Evolutionary conservation across 2,113 vertebrate genomes (phyloP), one percentile per base, ranked within the genome.

Genomic region (Amblyornis subalaris): DNA sequence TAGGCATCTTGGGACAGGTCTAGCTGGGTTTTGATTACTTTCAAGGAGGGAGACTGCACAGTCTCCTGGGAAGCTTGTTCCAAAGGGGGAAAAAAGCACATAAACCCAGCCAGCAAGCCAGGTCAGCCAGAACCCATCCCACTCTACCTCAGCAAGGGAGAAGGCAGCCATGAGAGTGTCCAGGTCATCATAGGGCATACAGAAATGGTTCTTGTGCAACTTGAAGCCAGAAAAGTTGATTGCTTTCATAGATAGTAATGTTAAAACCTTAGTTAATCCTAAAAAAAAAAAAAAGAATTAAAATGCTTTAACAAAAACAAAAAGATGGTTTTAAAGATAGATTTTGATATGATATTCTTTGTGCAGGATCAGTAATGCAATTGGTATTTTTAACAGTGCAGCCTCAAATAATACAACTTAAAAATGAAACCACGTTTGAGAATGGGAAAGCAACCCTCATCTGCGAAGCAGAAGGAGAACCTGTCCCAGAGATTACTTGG

Each of bases 391-490:
- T 97, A 98, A 98, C 98, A 99, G 99, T 99, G 96, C 99, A 99
- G 98, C 99, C 99, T 95, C 99, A 99, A 89, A 99, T 99, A 97
- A 99, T 98, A 95, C 98, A 98, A 96, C 98, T 99, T 96, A 98
- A 98, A 94, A 99, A 99, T 94, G 98, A 99, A 97, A 99, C 99
- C 5, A 98, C 99, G 0, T 98, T 98, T 91, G 99, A 99, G 97
- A 98, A 99, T 95, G 99, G 98, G 66, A 98, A 98, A 71, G 97
- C 98, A 90, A 99, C 98, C 75, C 98, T 99, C 93, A 97, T 98
- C 93, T 99, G 99, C 88, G 98, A 99, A 91, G 99, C 99, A 15
- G 99, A 99, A 96, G 99, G 99, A 26, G 99, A 99, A 95, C 99
- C 99, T 22, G 60, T 98, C 78, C 99, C 99, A 47, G 98, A 99